Evolutionary conservation across 2,888 invertebrate species (phyloP).

Genomic region (Eurytoma adleriae): DNA sequence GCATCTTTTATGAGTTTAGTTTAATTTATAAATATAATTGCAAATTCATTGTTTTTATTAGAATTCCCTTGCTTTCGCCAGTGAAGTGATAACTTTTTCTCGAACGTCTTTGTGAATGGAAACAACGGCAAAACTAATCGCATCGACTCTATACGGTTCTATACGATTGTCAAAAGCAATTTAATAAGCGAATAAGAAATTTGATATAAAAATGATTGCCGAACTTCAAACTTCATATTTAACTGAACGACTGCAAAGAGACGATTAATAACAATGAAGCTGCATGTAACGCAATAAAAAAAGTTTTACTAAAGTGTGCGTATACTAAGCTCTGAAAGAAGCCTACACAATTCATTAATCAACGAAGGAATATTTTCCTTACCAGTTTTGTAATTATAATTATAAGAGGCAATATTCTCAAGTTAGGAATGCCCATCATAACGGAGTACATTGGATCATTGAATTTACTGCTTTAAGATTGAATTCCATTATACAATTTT

Average conservation of each 20-base stretch:
- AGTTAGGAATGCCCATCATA: slow-evolving; percentile 36
- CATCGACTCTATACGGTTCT: slow-evolving; percentile 7
- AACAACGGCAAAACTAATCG: slow-evolving; percentile 6
- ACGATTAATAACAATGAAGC: slow-evolving; percentile 25
- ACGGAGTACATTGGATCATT: slow-evolving; percentile 22
- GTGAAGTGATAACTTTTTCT: slow-evolving; percentile 29
- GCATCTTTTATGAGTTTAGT: slow-evolving; percentile 30
- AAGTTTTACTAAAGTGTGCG: slow-evolving; percentile 39
- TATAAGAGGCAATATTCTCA: slow-evolving; percentile 56
- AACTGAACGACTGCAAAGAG: slow-evolving; percentile 33
- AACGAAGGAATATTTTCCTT: slow-evolving; percentile 61
- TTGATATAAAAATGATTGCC: slow-evolving; percentile 40
- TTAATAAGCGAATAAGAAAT: slow-evolving; percentile 36
- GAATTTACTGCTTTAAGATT: slow-evolving; percentile 22
- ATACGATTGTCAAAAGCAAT: slow-evolving; percentile 49
- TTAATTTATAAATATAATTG: slow-evolving; percentile 25
- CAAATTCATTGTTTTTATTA: slow-evolving; percentile 35
- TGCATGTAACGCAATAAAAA: slow-evolving; percentile 47
- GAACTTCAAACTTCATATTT: slow-evolving; percentile 12
- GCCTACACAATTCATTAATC: slow-evolving; percentile 53
- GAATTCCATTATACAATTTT: slow-evolving; percentile 4
- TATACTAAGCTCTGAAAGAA: slow-evolving; percentile 50
- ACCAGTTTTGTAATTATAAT: slow-evolving; percentile 62
- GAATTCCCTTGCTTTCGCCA: slow-evolving; percentile 37
- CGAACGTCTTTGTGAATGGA: slow-evolving; percentile 17